Evolutionary conservation across 2,888 invertebrate genomes (phyloP).

Genomic region (Acanthosoma haemorrhoidale): DNA sequence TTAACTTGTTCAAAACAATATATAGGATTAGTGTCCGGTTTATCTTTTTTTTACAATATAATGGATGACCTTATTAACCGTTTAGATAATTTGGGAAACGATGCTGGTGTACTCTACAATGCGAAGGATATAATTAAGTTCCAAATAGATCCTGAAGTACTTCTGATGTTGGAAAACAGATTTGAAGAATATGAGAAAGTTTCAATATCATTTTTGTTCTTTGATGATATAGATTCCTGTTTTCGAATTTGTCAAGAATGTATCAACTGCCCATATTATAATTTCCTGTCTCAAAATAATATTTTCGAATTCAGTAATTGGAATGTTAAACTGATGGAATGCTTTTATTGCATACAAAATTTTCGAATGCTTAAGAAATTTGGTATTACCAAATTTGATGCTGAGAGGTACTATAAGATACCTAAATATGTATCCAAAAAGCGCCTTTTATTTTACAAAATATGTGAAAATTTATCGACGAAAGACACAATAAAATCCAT

Average conservation of each 20-base stretch:
- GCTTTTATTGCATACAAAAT: not conserved
- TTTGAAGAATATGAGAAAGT: constrained; percentile 6
- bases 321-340: not conserved
- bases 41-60: rapidly evolving
- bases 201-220: not conserved
- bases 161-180: not conserved
- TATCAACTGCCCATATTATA: not conserved
- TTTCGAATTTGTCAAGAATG: not conserved
- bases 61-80: not conserved
- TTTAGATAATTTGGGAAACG: not conserved
- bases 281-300: not conserved
- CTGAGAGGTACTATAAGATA: not conserved
- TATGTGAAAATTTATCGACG: not conserved
- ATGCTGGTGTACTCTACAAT: no score
- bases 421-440: not conserved
- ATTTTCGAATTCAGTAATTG: not conserved
- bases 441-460: not conserved
- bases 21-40: not conserved
- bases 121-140: no score
- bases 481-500: not conserved
- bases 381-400: not conserved
- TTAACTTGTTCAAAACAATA: no score
- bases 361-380: not conserved
- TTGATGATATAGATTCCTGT: not conserved
- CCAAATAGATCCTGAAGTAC: not conserved